Percentiles rank a stretch among this genome's conserved stretches.
These are phyloP conservation scores for Enteromius fasciolatus DNA, from an alignment of 2,797 vertebrate species.

Conservation along the genomic window DNA sequence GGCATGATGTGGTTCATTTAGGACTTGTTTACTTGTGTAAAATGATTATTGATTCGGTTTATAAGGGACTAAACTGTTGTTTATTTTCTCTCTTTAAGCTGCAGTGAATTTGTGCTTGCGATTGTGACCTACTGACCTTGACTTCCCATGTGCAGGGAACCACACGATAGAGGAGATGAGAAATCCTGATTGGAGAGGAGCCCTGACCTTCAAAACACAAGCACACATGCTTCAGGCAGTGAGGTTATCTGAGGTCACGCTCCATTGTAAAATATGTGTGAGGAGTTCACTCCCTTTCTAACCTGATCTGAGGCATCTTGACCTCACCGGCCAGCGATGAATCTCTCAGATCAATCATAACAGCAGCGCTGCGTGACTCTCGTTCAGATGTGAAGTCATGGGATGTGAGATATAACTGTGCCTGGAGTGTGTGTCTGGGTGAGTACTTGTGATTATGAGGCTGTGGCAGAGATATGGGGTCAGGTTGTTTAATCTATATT, in stretches of 20 bases:
- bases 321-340: constrained; percentile 2
- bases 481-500: constrained; percentile 1
- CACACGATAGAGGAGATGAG: constrained; percentile 34
- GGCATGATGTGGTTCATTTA: not conserved
- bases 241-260: constrained; percentile 47
- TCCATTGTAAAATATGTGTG: constrained; percentile 32
- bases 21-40: constrained; percentile 23
- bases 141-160: constrained; percentile 34
- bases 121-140: constrained; percentile 43
- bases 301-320: constrained; percentile 53
- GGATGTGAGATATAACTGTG: constrained; percentile 2
- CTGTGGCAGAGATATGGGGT: not conserved
- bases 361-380: not conserved
- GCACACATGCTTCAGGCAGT: constrained; percentile 20
- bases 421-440: constrained; percentile 24
- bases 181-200: constrained; percentile 30
- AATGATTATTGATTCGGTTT: not conserved
- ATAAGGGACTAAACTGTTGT: not conserved
- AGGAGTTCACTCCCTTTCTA: constrained; percentile 42
- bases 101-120: not conserved
- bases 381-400: constrained; percentile 15
- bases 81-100: not conserved
- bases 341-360: constrained; percentile 40
- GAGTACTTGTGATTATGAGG: not conserved
- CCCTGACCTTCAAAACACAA: constrained; percentile 42